Percentiles rank a stretch among this genome's conserved stretches.
Conservation (phyloP, 2,888 invertebrate species). For the Terebella lapidaria region DNA sequence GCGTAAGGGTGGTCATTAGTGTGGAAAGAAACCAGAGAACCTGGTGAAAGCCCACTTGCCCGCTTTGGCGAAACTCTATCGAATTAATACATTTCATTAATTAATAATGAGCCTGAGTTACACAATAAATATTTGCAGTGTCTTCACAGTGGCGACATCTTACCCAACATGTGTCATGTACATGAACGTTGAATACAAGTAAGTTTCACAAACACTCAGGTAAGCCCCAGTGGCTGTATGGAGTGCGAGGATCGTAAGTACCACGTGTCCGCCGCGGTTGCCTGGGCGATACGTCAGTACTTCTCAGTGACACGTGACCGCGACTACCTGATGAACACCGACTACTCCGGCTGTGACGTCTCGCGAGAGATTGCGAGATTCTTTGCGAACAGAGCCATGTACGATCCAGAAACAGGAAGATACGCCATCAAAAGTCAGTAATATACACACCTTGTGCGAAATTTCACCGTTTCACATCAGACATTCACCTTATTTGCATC, state of each 20-base stretch:
- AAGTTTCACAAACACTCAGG: too few species aligned
- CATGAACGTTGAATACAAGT: too few species aligned
- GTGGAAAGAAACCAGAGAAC: too few species aligned
- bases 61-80: too few species aligned
- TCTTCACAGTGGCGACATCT: not conserved
- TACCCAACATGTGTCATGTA: slow-evolving; percentile 11
- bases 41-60: too few species aligned
- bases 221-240: slow-evolving; percentile 10
- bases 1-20: too few species aligned
- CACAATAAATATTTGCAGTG: too few species aligned
- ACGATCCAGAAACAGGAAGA: slow-evolving; percentile 24
- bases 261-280: slow-evolving; percentile 27
- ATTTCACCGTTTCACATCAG: not conserved
- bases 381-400: slow-evolving; percentile 34
- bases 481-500: not conserved
- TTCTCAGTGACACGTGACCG: slow-evolving; percentile 42
- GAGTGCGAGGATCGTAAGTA: slow-evolving; percentile 5
- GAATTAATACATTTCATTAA: too few species aligned
- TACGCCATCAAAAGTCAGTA: slow-evolving; percentile 41
- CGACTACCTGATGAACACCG: slow-evolving; percentile 29
- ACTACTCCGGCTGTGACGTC: slow-evolving; percentile 33
- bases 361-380: slow-evolving; percentile 41
- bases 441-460: not conserved
- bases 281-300: slow-evolving; percentile 43
- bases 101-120: too few species aligned